These are phyloP conservation scores for Catharus fuscescens DNA, from an alignment of 2,113 vertebrate species.

Conservation along the genomic window DNA sequence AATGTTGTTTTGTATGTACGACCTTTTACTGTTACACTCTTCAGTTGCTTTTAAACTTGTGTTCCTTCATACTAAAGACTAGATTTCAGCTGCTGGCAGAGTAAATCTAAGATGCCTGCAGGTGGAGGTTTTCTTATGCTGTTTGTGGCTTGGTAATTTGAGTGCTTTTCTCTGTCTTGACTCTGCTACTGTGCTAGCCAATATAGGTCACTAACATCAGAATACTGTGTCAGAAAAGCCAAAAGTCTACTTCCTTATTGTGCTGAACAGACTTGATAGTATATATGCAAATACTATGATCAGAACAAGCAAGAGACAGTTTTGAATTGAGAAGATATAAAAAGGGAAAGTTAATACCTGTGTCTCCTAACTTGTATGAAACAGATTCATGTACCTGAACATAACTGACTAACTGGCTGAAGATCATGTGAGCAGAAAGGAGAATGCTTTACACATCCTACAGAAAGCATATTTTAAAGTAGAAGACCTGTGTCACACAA, in stretches of 20 bases:
- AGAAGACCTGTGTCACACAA: background rate
- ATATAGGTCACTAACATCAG: background rate
- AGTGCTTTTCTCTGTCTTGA: background rate
- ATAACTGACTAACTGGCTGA: background rate
- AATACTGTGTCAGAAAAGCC: background rate
- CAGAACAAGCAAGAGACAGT: background rate
- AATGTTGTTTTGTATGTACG: rapidly evolving
- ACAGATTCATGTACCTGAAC: background rate
- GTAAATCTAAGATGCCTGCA: background rate
- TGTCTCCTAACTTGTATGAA: background rate
- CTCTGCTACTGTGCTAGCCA: background rate
- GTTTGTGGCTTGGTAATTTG: background rate
- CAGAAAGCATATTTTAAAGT: background rate
- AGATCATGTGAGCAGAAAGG: background rate
- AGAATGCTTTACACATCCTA: background rate
- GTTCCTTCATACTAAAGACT: background rate
- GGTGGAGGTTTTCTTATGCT: background rate
- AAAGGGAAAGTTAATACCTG: background rate
- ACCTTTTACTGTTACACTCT: background rate
- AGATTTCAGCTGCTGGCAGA: background rate
- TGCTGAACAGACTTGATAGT: background rate
- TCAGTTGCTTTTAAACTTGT: background rate
- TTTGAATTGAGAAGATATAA: background rate
- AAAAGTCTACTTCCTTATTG: background rate
- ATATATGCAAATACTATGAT: background rate